These are phyloP conservation scores for Mastomys coucha DNA, from an alignment of 2,113 vertebrate species.

Conservation along the genomic window DNA sequence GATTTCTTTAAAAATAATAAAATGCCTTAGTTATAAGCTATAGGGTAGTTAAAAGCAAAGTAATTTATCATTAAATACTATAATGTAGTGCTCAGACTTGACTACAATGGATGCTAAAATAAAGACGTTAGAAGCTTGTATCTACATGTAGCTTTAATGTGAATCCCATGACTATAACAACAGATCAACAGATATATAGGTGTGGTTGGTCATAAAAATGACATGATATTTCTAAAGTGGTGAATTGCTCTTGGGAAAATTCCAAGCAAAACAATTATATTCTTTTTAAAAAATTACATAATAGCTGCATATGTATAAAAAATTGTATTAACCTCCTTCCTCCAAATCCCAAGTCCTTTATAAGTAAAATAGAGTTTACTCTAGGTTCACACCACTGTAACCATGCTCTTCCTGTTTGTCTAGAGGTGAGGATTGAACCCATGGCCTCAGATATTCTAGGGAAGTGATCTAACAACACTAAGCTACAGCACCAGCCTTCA, in stretches of 20 bases:
- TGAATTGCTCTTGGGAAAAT: slow-evolving; percentile 41
- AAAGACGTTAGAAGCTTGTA: not conserved
- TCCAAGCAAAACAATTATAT: slow-evolving; percentile 38
- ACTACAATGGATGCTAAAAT: not conserved
- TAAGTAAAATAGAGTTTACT: slow-evolving; percentile 25
- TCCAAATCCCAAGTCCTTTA: not conserved
- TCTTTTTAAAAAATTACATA: not conserved
- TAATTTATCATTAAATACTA: slow-evolving; percentile 50
- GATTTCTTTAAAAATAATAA: slow-evolving; percentile 30
- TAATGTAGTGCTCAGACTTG: not conserved
- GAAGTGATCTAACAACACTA: not conserved
- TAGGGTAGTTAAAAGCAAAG: slow-evolving; percentile 53
- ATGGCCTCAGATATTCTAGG: not conserved
- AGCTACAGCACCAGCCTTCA: not conserved
- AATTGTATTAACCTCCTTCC: not conserved
- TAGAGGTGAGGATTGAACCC: not conserved
- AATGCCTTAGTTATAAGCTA: slow-evolving; percentile 32
- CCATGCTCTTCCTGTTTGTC: slow-evolving; percentile 15
- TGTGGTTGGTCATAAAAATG: slow-evolving; percentile 10
- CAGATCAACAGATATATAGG: not conserved
- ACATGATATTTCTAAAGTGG: slow-evolving; percentile 38
- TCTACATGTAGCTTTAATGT: slow-evolving; percentile 9
- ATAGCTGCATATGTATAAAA: slow-evolving; percentile 44
- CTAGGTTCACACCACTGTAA: slow-evolving; percentile 26
- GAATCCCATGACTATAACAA: not conserved